phyloP scores from a whole-genome alignment of 1,140 invertebrate genomes.

The roundworm (Caenorhabditis elegans) region DNA sequence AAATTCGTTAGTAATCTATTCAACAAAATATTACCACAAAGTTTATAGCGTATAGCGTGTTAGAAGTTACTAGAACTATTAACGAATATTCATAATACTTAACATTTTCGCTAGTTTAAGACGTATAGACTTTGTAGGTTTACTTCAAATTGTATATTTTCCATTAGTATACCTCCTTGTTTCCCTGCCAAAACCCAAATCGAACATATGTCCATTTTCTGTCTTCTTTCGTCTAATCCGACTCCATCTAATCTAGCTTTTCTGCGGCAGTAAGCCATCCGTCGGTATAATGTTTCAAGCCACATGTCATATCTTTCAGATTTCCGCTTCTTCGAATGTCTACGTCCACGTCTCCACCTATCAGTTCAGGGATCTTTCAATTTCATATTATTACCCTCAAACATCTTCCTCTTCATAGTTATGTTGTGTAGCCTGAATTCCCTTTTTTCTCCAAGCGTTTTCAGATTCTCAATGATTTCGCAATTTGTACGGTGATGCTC shows the following conservation, averaged over 20 bases:
- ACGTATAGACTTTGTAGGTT: too few relatives aligned
- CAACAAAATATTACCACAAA: too few relatives aligned
- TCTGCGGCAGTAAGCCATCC: background rate
- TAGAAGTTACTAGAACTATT: too few relatives aligned
- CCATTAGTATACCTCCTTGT: background rate
- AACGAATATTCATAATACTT: too few relatives aligned
- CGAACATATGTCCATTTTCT: background rate
- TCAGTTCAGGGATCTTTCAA: slow-evolving; percentile 4
- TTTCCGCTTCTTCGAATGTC: background rate
- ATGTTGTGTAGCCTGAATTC: background rate
- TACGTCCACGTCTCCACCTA: background rate
- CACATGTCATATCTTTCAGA: slow-evolving; percentile 30
- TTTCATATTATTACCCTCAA: background rate
- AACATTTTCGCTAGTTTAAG: too few relatives aligned
- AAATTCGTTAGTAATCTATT: background rate
- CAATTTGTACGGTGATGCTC: slow-evolving; percentile 27
- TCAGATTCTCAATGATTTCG: slow-evolving; percentile 33
- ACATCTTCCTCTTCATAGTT: background rate
- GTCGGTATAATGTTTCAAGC: slow-evolving; percentile 25
- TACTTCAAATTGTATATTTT: background rate
- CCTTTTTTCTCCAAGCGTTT: background rate
- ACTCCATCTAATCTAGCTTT: slow-evolving; percentile 13
- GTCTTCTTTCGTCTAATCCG: background rate
- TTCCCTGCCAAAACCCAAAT: background rate
- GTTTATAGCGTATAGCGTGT: too few relatives aligned